A percentile compares a stretch with the other conserved stretches of the same genome.
Evolutionary conservation across 1,140 invertebrate genomes (phyloP).

Genomic region (Drosophila nannoptera): DNA sequence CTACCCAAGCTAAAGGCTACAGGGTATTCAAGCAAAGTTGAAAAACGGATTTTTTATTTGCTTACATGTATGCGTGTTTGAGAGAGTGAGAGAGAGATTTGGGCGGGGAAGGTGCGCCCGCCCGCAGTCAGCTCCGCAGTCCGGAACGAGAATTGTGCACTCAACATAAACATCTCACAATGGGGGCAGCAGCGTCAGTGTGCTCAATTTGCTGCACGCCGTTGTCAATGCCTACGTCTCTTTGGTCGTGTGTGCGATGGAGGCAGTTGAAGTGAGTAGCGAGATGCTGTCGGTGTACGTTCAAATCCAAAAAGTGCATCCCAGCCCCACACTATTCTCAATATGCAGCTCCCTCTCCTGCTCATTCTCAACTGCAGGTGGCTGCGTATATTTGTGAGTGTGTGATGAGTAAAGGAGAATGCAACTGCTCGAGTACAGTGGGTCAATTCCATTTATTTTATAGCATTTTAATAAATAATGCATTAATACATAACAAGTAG

Average conservation of each 20-base stretch:
- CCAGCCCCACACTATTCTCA: not conserved
- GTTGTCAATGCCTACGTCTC: slow-evolving; percentile 65
- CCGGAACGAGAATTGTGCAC: slow-evolving; percentile 34
- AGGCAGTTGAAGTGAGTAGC: slow-evolving; percentile 46
- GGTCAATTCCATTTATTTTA: not conserved
- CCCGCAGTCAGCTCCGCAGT: slow-evolving; percentile 31
- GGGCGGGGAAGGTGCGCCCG: slow-evolving; percentile 66
- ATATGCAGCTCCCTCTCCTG: slow-evolving; percentile 16
- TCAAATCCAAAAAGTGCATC: slow-evolving; percentile 34
- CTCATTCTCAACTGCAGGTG: slow-evolving; percentile 25
- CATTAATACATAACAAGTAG: too few relatives aligned
- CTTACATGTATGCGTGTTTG: slow-evolving; percentile 21
- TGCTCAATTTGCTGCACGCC: slow-evolving; percentile 64
- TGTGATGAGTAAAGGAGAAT: slow-evolving; percentile 21
- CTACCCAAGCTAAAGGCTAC: not conserved
- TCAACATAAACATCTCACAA: slow-evolving; percentile 29
- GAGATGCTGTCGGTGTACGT: slow-evolving; percentile 18
- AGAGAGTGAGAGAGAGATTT: slow-evolving; percentile 18
- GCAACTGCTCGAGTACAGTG: slow-evolving; percentile 47
- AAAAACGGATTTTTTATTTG: slow-evolving; percentile 11
- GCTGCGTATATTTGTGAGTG: not conserved
- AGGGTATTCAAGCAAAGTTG: slow-evolving; percentile 17
- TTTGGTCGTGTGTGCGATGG: slow-evolving; percentile 64
- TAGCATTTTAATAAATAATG: not conserved
- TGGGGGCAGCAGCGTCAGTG: slow-evolving; percentile 30